Conservation (phyloP, 2,888 invertebrate genomes). For the Cerastis leucographa region DNA sequence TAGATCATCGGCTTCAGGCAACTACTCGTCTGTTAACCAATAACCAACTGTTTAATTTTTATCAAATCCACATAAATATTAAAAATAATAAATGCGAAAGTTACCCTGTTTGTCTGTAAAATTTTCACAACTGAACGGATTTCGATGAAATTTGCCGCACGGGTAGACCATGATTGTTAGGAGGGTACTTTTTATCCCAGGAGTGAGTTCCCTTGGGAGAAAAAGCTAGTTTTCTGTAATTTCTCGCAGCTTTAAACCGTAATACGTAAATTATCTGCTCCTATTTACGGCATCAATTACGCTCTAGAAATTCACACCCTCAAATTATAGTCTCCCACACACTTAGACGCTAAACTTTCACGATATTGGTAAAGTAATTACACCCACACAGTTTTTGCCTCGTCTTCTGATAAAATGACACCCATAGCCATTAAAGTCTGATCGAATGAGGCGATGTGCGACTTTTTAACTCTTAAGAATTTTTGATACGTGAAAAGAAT, state of each 20-base stretch:
- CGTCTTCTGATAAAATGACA: not conserved
- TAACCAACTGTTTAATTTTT: too few species aligned
- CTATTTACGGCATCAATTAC: not conserved
- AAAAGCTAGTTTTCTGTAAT: not conserved
- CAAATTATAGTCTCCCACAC: not conserved
- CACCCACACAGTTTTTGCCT: conserved; percentile 3
- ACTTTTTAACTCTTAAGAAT: not conserved
- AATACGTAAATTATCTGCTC: not conserved
- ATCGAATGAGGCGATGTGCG: conserved; percentile 27
- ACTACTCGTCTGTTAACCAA: too few species aligned
- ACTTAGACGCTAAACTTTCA: not conserved
- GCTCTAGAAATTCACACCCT: not conserved
- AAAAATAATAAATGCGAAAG: too few species aligned
- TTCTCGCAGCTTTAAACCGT: not conserved
- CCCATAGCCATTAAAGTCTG: conserved; percentile 7
- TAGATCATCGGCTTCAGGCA: too few species aligned
- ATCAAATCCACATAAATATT: too few species aligned
- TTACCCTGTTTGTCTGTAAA: too few species aligned
- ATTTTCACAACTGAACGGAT: not conserved
- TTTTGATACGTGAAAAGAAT: not conserved
- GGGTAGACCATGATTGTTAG: not conserved
- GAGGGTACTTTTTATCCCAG: not conserved
- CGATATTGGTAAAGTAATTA: conserved; percentile 31
- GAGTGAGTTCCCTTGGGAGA: not conserved
- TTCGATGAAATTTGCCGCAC: not conserved